Evolutionary conservation across 2,797 vertebrate genomes (phyloP).

Genomic region (Monodelphis domestica): DNA sequence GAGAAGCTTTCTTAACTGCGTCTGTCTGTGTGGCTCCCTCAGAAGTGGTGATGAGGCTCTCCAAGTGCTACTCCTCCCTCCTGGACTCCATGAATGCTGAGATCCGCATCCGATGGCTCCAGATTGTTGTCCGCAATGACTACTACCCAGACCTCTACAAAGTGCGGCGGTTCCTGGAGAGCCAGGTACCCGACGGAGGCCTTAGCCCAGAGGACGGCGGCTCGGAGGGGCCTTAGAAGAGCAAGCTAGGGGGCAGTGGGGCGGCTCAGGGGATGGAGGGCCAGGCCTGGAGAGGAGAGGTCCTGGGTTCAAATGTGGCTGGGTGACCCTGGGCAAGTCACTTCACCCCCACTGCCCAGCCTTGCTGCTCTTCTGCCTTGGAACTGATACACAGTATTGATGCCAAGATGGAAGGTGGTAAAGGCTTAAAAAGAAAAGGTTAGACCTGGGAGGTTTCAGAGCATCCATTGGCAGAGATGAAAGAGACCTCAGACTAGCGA

Average conservation of each 20-base stretch:
- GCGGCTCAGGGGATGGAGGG: too few relatives aligned
- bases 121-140: conserved; percentile 94
- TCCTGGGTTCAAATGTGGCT: too few relatives aligned
- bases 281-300: too few relatives aligned
- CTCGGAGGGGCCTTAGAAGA: background rate
- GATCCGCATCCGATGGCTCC: conserved; percentile 96
- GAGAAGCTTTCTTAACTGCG: background rate
- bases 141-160: conserved; percentile 93
- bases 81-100: conserved; percentile 95
- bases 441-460: background rate
- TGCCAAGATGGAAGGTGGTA: too few relatives aligned
- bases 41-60: conserved; percentile 93
- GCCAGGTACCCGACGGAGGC: conserved; percentile 88
- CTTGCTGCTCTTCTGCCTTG: too few relatives aligned
- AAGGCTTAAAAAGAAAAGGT: too few relatives aligned
- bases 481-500: background rate
- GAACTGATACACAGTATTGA: too few relatives aligned
- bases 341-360: too few relatives aligned
- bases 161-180: conserved; percentile 94
- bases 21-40: conserved; percentile 64
- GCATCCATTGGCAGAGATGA: too few relatives aligned
- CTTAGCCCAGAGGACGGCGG: too few relatives aligned
- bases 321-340: too few relatives aligned
- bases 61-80: conserved; percentile 91
- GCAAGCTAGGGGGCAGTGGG: too few relatives aligned